Conservation (phyloP, 2,113 vertebrate species). For the Garra rufa region DNA sequence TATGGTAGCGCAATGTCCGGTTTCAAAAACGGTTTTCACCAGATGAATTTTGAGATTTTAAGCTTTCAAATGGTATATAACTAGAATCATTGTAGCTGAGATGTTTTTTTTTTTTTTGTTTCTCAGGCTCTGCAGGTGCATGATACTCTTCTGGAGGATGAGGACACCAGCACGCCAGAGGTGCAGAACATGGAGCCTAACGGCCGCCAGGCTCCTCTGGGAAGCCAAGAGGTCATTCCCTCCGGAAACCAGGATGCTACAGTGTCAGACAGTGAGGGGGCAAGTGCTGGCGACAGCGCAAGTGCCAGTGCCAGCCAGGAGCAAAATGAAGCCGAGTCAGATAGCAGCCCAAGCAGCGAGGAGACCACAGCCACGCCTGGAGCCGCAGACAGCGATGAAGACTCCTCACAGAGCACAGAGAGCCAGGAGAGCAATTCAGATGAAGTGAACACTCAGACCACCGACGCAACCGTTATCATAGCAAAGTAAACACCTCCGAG, state of each 20-base stretch:
- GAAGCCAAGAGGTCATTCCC: not conserved
- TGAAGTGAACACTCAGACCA: slow-evolving; percentile 56
- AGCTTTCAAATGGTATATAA: too few species aligned
- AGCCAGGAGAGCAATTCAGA: slow-evolving; percentile 63
- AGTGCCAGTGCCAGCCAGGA: slow-evolving; percentile 68
- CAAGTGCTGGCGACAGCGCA: slow-evolving; percentile 38
- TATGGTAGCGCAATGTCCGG: too few species aligned
- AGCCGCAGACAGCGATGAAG: slow-evolving; percentile 67
- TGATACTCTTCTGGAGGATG: slow-evolving; percentile 69
- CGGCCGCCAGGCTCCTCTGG: slow-evolving; percentile 55
- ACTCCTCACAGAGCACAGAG: slow-evolving; percentile 62
- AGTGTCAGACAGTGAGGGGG: slow-evolving; percentile 43
- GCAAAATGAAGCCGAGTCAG: slow-evolving; percentile 61
- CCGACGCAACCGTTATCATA: slow-evolving; percentile 65
- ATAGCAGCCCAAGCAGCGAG: slow-evolving; percentile 73
- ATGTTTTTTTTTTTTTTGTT: not conserved
- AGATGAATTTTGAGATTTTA: too few species aligned
- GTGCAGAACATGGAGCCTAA: slow-evolving; percentile 57
- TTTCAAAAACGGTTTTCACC: too few species aligned
- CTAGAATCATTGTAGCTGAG: not conserved
- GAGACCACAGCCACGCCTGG: slow-evolving; percentile 70
- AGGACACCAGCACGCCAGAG: slow-evolving; percentile 78
- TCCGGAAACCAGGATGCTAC: not conserved
- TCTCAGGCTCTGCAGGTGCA: slow-evolving; percentile 71
- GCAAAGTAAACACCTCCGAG: slow-evolving; percentile 68